phyloP scores from a whole-genome alignment of 2,888 invertebrate species.

The Thereva unica region DNA sequence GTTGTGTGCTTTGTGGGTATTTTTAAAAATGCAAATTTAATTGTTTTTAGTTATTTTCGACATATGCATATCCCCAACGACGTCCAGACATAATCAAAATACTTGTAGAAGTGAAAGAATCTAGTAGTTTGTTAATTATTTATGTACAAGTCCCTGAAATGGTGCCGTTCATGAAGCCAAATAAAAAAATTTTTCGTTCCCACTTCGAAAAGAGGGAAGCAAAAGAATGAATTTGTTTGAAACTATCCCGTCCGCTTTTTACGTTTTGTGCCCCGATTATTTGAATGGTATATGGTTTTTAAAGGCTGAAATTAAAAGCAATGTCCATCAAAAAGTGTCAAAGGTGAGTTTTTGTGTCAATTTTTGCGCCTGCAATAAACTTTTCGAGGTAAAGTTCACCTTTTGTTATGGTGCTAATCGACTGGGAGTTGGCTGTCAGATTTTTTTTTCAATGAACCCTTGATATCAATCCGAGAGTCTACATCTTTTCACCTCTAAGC shows the following conservation, averaged over 20 bases:
- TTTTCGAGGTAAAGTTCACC: neutral
- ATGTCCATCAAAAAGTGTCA: conserved; percentile 32
- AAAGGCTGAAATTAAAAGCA: conserved; percentile 22
- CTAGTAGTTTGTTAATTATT: conserved; percentile 29
- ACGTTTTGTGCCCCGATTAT: conserved; percentile 21
- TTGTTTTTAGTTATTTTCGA: conserved; percentile 18
- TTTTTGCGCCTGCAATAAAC: conserved; percentile 9
- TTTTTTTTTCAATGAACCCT: neutral
- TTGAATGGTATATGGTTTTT: conserved; percentile 17
- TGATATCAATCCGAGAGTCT: neutral
- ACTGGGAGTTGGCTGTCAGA: conserved; percentile 29
- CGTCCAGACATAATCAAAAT: conserved; percentile 34
- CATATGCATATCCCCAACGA: conserved; percentile 34
- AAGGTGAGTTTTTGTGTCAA: conserved; percentile 27
- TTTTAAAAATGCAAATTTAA: conserved; percentile 26
- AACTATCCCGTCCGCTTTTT: conserved; percentile 33
- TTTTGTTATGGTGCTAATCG: conserved; percentile 3
- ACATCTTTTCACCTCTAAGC: neutral
- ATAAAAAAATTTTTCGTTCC: conserved; percentile 28
- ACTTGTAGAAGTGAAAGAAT: conserved; percentile 26
- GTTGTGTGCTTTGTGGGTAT: conserved; percentile 35
- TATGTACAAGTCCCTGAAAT: conserved; percentile 26
- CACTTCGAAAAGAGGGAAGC: conserved; percentile 16
- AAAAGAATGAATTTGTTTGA: conserved; percentile 28
- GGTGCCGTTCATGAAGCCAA: conserved; percentile 36